These are phyloP conservation scores for Pammene fasciana DNA, from an alignment of 2,888 invertebrate genomes.

Conservation along the genomic window DNA sequence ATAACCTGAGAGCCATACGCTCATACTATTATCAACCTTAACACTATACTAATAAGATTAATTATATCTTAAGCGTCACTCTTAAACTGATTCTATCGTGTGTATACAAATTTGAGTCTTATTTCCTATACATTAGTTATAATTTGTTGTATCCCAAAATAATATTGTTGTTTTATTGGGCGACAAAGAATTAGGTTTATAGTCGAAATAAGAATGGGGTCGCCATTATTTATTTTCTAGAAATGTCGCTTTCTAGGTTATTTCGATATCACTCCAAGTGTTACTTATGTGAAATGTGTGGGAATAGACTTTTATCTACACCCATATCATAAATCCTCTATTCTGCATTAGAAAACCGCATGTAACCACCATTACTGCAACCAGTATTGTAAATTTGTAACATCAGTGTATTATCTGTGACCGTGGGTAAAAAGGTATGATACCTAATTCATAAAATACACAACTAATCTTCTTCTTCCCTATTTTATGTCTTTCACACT, in stretches of 20 bases:
- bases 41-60: background rate
- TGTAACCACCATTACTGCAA: too few species aligned
- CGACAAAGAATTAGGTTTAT: constrained; percentile 29
- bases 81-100: background rate
- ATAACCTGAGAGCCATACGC: background rate
- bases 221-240: constrained; percentile 10
- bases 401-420: too few species aligned
- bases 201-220: background rate
- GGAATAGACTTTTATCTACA: too few species aligned
- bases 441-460: too few species aligned
- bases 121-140: background rate
- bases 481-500: too few species aligned
- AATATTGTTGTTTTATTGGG: constrained; percentile 22
- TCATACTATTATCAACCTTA: background rate
- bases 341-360: too few species aligned
- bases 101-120: constrained; percentile 10
- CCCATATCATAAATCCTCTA: too few species aligned
- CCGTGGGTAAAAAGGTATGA: too few species aligned
- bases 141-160: background rate
- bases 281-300: background rate
- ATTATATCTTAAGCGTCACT: background rate
- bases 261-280: background rate
- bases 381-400: too few species aligned
- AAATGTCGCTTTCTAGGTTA: constrained; percentile 1
- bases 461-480: too few species aligned